Conservation (phyloP, 2,888 invertebrate species). For the Podabrus alpinus region DNA sequence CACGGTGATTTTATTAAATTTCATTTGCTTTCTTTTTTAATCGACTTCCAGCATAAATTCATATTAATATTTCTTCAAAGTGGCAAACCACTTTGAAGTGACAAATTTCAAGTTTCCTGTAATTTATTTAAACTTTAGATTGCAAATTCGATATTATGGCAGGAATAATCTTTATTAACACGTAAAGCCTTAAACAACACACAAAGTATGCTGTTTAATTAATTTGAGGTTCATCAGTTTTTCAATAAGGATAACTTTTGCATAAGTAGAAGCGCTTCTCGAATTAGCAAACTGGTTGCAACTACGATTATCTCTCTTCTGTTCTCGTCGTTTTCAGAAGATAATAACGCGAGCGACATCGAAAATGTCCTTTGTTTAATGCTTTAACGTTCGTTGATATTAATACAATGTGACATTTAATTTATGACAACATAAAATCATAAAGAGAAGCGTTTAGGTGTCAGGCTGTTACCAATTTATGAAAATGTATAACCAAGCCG, state of each 20-base stretch:
- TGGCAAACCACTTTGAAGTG: neutral
- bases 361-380: slow-evolving; percentile 48
- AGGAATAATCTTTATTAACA: neutral
- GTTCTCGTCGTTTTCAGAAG: slow-evolving; percentile 19
- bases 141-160: neutral
- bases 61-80: neutral
- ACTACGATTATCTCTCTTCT: slow-evolving; percentile 28
- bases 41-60: neutral
- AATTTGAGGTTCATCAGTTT: slow-evolving; percentile 46
- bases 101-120: neutral
- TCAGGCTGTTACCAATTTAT: slow-evolving; percentile 36
- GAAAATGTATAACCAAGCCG: slow-evolving; percentile 27
- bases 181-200: slow-evolving; percentile 17
- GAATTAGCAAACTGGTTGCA: slow-evolving; percentile 40
- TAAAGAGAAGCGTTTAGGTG: slow-evolving; percentile 41
- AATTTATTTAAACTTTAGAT: neutral
- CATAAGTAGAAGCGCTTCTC: slow-evolving; percentile 40
- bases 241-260: slow-evolving; percentile 44
- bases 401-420: slow-evolving; percentile 49
- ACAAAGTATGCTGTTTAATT: slow-evolving; percentile 43
- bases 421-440: slow-evolving; percentile 44
- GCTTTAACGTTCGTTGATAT: slow-evolving; percentile 41
- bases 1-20: neutral
- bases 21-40: neutral
- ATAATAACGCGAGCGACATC: slow-evolving; percentile 41